A percentile compares a stretch with the other conserved stretches of the same genome.
Evolutionary conservation across 64 coral and sea anemone genomes (phyloP).

Genomic region (Astreopora myriophthalma): DNA sequence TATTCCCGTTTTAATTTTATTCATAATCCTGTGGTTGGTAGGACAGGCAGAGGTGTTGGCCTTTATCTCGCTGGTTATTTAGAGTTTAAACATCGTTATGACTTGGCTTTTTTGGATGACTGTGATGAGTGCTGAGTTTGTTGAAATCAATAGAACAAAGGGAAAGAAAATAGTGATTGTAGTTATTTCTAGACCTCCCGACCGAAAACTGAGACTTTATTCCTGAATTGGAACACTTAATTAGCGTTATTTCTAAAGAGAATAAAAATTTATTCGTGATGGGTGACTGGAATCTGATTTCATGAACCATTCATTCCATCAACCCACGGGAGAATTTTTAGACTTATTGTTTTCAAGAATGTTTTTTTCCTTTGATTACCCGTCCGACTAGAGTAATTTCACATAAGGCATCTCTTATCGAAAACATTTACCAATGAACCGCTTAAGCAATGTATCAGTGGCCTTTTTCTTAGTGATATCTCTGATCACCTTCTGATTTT

Average conservation of each 20-base stretch:
- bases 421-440: slow-evolving; percentile 10
- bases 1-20: too few relatives aligned
- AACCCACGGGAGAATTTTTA: slow-evolving; percentile 28
- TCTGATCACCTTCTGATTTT: slow-evolving; percentile 47
- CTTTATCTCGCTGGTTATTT: too few relatives aligned
- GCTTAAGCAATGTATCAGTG: neutral
- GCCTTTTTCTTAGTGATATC: neutral
- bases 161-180: too few relatives aligned
- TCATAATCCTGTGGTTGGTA: too few relatives aligned
- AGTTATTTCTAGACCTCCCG: too few relatives aligned
- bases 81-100: too few relatives aligned
- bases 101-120: too few relatives aligned
- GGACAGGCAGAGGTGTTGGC: too few relatives aligned
- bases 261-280: neutral
- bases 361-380: slow-evolving; percentile 1
- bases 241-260: neutral
- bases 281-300: neutral
- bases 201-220: too few relatives aligned
- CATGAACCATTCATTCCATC: neutral
- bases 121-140: too few relatives aligned
- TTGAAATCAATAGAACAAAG: too few relatives aligned
- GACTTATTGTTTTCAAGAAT: slow-evolving; percentile 12
- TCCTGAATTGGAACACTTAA: too few relatives aligned
- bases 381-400: slow-evolving; percentile 42
- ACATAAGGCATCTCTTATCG: neutral